Conservation (phyloP, 1,140 invertebrate species). For the Atta texana region DNA sequence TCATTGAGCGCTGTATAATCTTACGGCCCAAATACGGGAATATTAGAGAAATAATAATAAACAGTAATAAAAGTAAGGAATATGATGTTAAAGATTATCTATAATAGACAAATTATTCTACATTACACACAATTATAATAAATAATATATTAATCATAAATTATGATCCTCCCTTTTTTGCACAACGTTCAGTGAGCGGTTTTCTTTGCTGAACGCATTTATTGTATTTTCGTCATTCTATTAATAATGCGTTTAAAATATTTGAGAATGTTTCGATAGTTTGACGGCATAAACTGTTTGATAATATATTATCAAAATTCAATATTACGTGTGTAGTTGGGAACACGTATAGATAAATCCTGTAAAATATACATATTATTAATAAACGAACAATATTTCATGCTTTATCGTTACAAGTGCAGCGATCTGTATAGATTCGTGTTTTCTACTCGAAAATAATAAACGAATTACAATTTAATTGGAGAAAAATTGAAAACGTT, state of each 20-base stretch:
- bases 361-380: neutral
- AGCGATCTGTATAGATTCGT: neutral
- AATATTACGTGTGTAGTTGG: neutral
- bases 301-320: neutral
- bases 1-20: too few species aligned
- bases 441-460: neutral
- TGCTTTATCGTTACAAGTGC: neutral
- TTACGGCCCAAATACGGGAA: too few species aligned
- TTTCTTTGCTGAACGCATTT: too few species aligned
- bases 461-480: neutral
- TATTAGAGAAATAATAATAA: too few species aligned
- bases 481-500: neutral
- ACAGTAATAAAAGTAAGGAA: too few species aligned
- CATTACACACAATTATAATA: too few species aligned
- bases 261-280: neutral
- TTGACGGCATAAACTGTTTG: neutral
- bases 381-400: neutral
- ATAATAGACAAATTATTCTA: too few species aligned
- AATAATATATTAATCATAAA: too few species aligned
- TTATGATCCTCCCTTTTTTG: too few species aligned
- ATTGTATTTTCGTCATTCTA: neutral
- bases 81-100: too few species aligned
- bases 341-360: neutral
- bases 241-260: neutral
- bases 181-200: too few species aligned